Conservation (phyloP, 92 coral and sea anemone genomes). For the Paramuricea clavata region DNA sequence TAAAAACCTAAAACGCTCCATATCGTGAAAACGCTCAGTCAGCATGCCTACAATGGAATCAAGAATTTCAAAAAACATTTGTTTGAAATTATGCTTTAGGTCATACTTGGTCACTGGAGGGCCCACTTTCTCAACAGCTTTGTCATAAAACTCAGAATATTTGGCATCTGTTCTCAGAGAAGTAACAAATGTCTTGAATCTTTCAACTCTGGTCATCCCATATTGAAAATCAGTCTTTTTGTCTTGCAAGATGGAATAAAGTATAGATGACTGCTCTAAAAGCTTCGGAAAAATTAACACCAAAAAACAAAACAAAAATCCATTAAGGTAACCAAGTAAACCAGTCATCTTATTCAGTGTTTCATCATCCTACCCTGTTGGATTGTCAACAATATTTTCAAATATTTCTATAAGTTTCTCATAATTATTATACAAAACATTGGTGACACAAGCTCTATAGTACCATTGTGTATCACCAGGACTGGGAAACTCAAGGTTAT, state of each 20-base stretch:
- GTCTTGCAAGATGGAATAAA: background rate
- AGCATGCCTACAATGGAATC: constrained; percentile 8
- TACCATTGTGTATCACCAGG: background rate
- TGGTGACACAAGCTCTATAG: background rate
- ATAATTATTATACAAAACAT: background rate
- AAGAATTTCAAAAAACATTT: background rate
- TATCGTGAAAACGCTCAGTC: background rate
- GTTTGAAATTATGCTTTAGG: background rate
- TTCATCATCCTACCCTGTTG: too few relatives aligned
- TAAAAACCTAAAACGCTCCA: background rate
- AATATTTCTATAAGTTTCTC: background rate
- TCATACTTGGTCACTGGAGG: background rate
- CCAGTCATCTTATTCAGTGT: too few relatives aligned
- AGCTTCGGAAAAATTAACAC: background rate
- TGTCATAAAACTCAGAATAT: background rate
- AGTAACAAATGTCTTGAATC: background rate
- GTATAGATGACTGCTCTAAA: background rate
- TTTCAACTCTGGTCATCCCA: background rate
- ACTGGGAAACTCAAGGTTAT: background rate
- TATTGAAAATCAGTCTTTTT: background rate
- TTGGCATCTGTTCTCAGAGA: background rate
- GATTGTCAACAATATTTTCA: background rate
- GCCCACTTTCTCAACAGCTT: background rate
- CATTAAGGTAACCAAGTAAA: background rate
- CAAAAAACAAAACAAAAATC: background rate